Percentiles rank a stretch among this genome's conserved stretches.
phyloP scores from a whole-genome alignment of 2,113 vertebrate genomes.

The Telmatochromis sp. region DNA sequence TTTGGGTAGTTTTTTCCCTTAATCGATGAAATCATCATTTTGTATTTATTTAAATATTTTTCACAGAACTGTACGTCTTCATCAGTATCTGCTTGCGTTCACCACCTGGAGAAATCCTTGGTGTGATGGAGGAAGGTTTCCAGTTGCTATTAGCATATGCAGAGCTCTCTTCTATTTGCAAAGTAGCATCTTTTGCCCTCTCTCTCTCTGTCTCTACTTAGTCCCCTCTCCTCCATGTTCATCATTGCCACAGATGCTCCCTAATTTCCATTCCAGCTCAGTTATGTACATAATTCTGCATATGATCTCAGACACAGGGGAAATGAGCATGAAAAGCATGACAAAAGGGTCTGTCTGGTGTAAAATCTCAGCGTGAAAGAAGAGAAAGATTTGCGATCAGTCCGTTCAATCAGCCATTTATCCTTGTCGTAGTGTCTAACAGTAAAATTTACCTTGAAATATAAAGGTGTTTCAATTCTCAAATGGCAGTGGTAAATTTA shows the following conservation, averaged over 20 bases:
- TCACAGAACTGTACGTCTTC: not conserved
- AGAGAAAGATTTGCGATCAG: not conserved
- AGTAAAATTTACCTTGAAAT: not conserved
- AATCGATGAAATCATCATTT: not conserved
- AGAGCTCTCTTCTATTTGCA: not conserved
- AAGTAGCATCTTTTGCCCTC: conserved; percentile 15
- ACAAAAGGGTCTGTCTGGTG: not conserved
- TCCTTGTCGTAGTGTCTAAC: not conserved
- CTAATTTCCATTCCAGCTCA: conserved; percentile 61
- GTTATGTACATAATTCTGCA: conserved; percentile 73
- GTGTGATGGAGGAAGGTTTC: conserved; percentile 31
- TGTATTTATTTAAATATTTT: not conserved
- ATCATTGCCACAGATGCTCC: conserved; percentile 38
- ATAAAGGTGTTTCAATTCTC: not conserved
- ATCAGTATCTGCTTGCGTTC: conserved; percentile 8
- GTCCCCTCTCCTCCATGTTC: not conserved
- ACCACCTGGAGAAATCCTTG: conserved; percentile 22
- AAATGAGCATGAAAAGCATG: not conserved
- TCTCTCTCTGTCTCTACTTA: not conserved
- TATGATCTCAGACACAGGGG: conserved; percentile 45
- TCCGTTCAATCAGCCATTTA: not conserved
- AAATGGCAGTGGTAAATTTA: not conserved
- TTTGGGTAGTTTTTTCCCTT: not conserved
- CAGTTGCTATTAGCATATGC: conserved; percentile 34
- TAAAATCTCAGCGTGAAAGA: not conserved